Conservation (phyloP, 2,888 invertebrate genomes). For the Pachycephus smyrnensis region DNA sequence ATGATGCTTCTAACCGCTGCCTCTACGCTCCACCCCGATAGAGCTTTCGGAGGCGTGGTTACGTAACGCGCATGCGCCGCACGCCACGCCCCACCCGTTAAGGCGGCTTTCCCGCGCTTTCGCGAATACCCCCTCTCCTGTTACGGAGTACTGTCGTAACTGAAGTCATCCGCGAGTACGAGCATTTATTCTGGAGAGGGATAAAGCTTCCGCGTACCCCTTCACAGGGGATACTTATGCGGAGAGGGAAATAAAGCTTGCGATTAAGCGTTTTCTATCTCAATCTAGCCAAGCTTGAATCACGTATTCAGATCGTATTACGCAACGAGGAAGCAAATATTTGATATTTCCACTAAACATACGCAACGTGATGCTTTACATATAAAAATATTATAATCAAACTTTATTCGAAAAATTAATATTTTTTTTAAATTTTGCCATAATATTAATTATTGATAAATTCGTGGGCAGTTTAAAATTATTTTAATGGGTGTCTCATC, state of each 20-base stretch:
- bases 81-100: conserved; percentile 46
- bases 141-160: neutral
- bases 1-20: conserved; percentile 47
- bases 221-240: neutral
- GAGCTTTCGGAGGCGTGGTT: conserved; percentile 61
- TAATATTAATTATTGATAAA: neutral
- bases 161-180: neutral
- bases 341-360: neutral
- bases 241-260: neutral
- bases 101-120: conserved; percentile 53
- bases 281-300: neutral
- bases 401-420: neutral
- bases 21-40: conserved; percentile 57
- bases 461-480: neutral
- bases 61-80: conserved; percentile 58
- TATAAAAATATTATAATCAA: neutral
- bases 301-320: neutral
- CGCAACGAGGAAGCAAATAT: neutral
- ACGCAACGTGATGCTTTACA: neutral
- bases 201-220: neutral
- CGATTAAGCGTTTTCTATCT: neutral
- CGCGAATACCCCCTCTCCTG: neutral
- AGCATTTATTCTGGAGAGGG: neutral
- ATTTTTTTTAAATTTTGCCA: no score
- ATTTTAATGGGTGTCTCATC: neutral